Evolutionary conservation across 2,113 vertebrate genomes (phyloP).

Genomic region (Rhabdomys dilectus): DNA sequence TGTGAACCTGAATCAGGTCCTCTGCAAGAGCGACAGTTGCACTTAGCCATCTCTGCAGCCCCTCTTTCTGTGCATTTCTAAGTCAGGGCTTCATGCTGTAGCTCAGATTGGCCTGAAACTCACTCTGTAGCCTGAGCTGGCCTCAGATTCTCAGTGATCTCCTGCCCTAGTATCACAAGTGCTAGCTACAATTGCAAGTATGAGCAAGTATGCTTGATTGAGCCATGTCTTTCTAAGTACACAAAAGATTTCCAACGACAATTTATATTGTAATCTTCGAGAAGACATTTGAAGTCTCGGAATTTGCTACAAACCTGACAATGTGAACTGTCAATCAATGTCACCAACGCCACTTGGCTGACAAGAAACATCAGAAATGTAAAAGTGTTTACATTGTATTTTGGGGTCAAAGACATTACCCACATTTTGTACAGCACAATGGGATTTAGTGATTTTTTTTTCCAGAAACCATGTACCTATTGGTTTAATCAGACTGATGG

Average conservation of each 20-base stretch:
- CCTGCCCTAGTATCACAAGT: background rate
- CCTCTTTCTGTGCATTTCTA: background rate
- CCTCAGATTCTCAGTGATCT: background rate
- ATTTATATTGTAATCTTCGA: background rate
- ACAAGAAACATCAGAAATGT: background rate
- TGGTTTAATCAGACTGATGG: background rate
- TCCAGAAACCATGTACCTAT: background rate
- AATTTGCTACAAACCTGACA: background rate
- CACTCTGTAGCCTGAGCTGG: too few species aligned
- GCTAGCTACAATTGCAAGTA: background rate
- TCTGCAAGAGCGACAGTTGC: background rate
- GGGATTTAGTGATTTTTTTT: background rate
- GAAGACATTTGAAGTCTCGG: background rate
- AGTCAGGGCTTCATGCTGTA: background rate
- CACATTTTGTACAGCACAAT: background rate
- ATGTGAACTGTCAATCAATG: background rate
- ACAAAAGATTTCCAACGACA: background rate
- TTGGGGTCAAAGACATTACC: background rate
- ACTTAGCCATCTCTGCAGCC: background rate
- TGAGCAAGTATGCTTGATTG: background rate
- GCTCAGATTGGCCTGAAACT: background rate
- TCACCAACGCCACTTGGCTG: background rate
- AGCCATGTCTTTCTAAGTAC: background rate
- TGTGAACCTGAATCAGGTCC: background rate
- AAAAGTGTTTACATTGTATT: background rate